A percentile compares a stretch with the other conserved stretches of the same genome.
phyloP scores from a whole-genome alignment of 1,140 invertebrate genomes.

The Pseudomyrmex cubaensis region DNA sequence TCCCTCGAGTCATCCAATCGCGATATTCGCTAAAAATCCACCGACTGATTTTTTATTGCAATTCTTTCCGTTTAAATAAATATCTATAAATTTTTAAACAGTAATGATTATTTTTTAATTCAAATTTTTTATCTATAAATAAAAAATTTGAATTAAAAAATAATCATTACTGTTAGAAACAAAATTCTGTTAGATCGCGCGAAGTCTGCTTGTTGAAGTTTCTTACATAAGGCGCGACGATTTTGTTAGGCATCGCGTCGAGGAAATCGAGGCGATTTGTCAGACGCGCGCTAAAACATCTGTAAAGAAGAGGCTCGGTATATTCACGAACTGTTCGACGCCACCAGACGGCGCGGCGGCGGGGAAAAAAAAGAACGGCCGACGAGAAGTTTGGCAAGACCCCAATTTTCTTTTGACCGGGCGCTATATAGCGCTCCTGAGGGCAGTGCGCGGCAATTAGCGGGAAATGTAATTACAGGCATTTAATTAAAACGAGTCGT shows the following conservation, averaged over 20 bases:
- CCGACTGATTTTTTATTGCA: too few relatives aligned
- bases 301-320: background rate
- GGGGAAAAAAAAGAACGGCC: constrained; percentile 56
- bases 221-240: background rate
- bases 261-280: constrained; percentile 8
- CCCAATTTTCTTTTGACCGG: constrained; percentile 72
- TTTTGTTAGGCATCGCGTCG: background rate
- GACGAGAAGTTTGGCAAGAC: constrained; percentile 69
- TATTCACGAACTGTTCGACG: constrained; percentile 62
- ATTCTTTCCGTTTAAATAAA: too few relatives aligned
- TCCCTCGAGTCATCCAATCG: too few relatives aligned
- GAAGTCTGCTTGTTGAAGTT: background rate
- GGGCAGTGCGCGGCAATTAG: constrained; percentile 76
- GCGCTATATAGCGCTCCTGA: constrained; percentile 59
- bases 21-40: too few relatives aligned
- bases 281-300: constrained; percentile 1
- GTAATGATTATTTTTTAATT: too few relatives aligned
- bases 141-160: too few relatives aligned
- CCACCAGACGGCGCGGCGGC: constrained; percentile 61
- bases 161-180: too few relatives aligned
- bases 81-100: too few relatives aligned
- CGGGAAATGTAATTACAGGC: constrained; percentile 80
- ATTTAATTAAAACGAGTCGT: constrained; percentile 80
- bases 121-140: too few relatives aligned
- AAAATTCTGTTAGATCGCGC: too few relatives aligned